Base-by-base conservation (phyloP, 2,797 vertebrate genomes). In the Parauchenoglanis ngamensis region DNA sequence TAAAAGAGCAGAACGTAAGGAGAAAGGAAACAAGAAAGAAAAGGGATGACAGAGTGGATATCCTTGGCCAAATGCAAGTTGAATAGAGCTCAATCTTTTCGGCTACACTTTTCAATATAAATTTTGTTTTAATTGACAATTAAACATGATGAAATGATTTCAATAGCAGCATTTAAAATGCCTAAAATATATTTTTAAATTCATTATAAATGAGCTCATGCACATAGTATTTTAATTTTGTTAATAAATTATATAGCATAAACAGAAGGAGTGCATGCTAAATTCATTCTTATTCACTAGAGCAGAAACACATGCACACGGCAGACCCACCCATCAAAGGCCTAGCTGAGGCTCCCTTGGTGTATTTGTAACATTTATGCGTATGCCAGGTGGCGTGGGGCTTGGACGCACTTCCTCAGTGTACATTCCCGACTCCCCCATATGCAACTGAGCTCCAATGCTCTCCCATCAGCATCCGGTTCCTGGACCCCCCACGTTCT, bases 31-130 rank as follows among this genome's bases (percentile, higher is more conserved):
- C 52, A 86, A 79, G 59, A 85, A 78, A 40, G 35, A 28, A 63
- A 84, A 6, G 2, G 31, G 4, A 67, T 73, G 84, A 88, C 65
- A 59, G 54, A 80, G 83, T 79, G 54, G 17, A 88, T 87, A 83
- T 90, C 65, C 87, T 68, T 87, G 67, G 89, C 85, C 52, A 40
- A 63, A 87, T 83, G 89, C 89, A 8, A 76, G 63, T 87, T 91
- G 86, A 87, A 89, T 31, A 56, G 68, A 75, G 78, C 87, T 87
- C 63, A 44, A 63, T 90, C 67, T 87, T 65, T 77, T 82, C 84
- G 59, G 80, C 67, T 86, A 84, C 25, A 73, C 87, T 70, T 86
- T 40, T 78, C 59, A 86, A 44, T 82, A 11, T 28, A 23, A 49
- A 57, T 8, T 6, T 63, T 57, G 17, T 78, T 78, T 28, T 78